These are phyloP conservation scores for Potamarius usumacintae DNA, from an alignment of 2,113 vertebrate genomes.

Conservation along the genomic window DNA sequence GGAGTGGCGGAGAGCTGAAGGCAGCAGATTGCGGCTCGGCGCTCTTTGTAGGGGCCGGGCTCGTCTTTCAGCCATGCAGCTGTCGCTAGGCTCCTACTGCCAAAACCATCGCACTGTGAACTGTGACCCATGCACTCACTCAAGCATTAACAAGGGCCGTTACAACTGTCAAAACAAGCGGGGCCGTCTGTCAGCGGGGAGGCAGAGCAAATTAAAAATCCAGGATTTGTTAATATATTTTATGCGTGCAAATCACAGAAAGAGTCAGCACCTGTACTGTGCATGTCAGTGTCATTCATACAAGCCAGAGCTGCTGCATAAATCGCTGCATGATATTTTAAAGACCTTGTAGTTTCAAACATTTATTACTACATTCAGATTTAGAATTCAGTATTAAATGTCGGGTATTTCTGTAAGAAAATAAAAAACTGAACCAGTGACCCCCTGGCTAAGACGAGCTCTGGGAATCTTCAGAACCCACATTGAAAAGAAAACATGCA, in stretches of 20 bases:
- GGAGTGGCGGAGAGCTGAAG: conserved; percentile 39
- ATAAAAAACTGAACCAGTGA: no score
- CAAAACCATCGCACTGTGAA: conserved; percentile 57
- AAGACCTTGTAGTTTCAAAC: not conserved
- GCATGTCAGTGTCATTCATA: not conserved
- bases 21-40: conserved; percentile 50
- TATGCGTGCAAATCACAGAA: conserved; percentile 23
- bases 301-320: not conserved
- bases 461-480: not conserved
- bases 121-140: conserved; percentile 56
- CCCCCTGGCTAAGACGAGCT: no score
- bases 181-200: conserved; percentile 43
- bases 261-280: conserved; percentile 23
- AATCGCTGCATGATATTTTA: not conserved
- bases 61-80: conserved; percentile 58
- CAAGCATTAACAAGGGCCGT: conserved; percentile 51
- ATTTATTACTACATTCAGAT: not conserved
- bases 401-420: not conserved
- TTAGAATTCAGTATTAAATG: not conserved
- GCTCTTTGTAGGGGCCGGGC: conserved; percentile 48
- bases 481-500: not conserved
- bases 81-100: conserved; percentile 60
- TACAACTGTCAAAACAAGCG: conserved; percentile 54
- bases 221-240: conserved; percentile 45
- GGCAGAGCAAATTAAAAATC: conserved; percentile 45